Evolutionary conservation across 1,140 invertebrate species (phyloP).

Genomic region (Colletes latitarsis): DNA sequence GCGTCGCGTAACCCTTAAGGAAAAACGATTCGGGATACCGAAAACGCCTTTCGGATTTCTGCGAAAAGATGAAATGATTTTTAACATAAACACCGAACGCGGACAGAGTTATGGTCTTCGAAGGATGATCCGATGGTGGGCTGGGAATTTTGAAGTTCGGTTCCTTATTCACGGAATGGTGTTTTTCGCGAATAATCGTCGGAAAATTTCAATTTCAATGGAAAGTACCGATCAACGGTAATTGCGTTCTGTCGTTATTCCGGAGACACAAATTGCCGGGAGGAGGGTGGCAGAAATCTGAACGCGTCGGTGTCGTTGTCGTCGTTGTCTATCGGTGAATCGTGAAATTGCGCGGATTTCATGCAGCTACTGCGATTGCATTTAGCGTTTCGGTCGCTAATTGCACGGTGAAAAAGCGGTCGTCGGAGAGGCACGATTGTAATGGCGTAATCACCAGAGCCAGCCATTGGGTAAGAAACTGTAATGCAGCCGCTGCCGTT

Average conservation of each 20-base stretch:
- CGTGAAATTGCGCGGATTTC: constrained; percentile 56
- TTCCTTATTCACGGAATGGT: too few species aligned
- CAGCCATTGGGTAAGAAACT: constrained; percentile 49
- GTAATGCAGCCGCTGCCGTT: constrained; percentile 18
- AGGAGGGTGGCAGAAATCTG: neutral
- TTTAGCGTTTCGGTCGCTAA: constrained; percentile 57
- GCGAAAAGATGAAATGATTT: too few species aligned
- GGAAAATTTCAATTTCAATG: constrained; percentile 10
- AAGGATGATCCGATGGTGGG: neutral
- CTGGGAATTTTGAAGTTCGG: too few species aligned
- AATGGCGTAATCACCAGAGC: constrained; percentile 55
- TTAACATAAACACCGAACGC: neutral
- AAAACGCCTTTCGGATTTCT: too few species aligned
- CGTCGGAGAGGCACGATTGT: constrained; percentile 56
- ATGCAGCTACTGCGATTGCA: constrained; percentile 48
- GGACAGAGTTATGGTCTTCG: neutral
- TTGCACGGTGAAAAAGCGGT: constrained; percentile 57
- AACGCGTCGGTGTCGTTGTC: constrained; percentile 18
- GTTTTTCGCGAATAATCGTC: neutral
- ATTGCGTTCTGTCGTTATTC: constrained; percentile 16
- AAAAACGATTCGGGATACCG: too few species aligned
- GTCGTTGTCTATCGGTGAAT: constrained; percentile 43
- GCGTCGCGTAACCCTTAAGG: too few species aligned
- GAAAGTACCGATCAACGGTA: neutral
- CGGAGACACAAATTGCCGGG: constrained; percentile 18